These are phyloP conservation scores for Limnephilus lunatus DNA, from an alignment of 2,888 invertebrate genomes.

Conservation along the genomic window DNA sequence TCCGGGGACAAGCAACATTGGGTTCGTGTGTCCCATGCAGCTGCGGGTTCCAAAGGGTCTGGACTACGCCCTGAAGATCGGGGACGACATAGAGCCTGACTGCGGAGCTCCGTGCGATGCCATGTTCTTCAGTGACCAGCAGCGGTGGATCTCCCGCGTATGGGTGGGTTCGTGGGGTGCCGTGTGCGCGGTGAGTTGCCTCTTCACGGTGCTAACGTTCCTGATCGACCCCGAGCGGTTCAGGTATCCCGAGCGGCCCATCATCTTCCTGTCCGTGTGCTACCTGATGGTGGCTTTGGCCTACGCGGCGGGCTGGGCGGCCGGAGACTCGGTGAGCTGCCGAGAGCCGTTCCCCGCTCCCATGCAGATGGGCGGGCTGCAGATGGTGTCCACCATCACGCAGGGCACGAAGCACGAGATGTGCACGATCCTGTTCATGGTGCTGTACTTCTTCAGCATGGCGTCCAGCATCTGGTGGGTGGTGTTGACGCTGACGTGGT, in stretches of 20 bases:
- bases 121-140: constrained; percentile 92
- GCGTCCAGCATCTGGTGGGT: constrained; percentile 99
- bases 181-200: constrained; percentile 91
- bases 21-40: constrained; percentile 92
- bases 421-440: constrained; percentile 97
- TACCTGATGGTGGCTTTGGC: constrained; percentile 96
- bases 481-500: constrained; percentile 96
- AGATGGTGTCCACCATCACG: constrained; percentile 89
- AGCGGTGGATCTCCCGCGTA: constrained; percentile 88
- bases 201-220: constrained; percentile 95
- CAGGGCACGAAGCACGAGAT: constrained; percentile 90
- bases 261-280: constrained; percentile 97
- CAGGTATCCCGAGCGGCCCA: constrained; percentile 97
- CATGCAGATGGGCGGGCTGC: constrained; percentile 82
- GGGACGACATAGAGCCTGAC: constrained; percentile 83
- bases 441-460: constrained; percentile 97
- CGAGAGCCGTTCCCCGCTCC: constrained; percentile 87
- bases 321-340: constrained; percentile 90
- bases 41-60: constrained; percentile 88
- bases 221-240: constrained; percentile 96
- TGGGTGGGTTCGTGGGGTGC: constrained; percentile 98
- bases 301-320: constrained; percentile 91
- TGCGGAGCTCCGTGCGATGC: constrained; percentile 95
- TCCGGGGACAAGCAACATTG: constrained; percentile 82
- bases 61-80: constrained; percentile 90